These are phyloP conservation scores for Pegoplata infirma DNA, from an alignment of 2,888 invertebrate species.

Conservation along the genomic window DNA sequence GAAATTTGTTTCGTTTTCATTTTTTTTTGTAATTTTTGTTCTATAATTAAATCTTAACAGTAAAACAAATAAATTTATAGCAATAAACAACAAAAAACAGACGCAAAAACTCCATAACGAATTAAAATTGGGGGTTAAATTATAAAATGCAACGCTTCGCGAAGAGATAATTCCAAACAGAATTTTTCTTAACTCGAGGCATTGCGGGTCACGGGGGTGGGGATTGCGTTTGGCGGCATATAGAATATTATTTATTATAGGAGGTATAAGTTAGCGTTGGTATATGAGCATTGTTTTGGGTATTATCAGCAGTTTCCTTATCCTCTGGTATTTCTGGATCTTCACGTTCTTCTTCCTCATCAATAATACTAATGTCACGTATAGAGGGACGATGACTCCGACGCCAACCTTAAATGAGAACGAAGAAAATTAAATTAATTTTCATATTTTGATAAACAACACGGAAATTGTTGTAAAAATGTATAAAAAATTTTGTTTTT, in stretches of 20 bases:
- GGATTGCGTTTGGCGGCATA: too few relatives aligned
- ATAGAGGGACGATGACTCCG: slow-evolving; percentile 90
- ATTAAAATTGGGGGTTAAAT: too few relatives aligned
- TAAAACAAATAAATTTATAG: slow-evolving; percentile 5
- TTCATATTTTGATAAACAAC: too few relatives aligned
- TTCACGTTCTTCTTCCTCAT: slow-evolving; percentile 87
- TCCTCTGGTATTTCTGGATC: slow-evolving; percentile 77
- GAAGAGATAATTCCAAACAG: too few relatives aligned
- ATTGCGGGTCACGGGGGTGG: too few relatives aligned
- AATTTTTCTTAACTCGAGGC: too few relatives aligned
- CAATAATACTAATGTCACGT: slow-evolving; percentile 91
- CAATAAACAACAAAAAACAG: slow-evolving; percentile 1
- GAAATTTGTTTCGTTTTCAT: background rate
- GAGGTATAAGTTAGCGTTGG: slow-evolving; percentile 43
- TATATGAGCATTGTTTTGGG: slow-evolving; percentile 73
- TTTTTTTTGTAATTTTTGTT: slow-evolving; percentile 17
- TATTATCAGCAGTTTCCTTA: slow-evolving; percentile 74
- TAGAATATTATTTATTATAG: slow-evolving; percentile 51
- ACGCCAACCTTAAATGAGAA: slow-evolving; percentile 82
- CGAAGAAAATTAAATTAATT: too few relatives aligned
- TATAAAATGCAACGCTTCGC: too few relatives aligned
- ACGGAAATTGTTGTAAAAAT: too few relatives aligned
- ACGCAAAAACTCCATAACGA: background rate
- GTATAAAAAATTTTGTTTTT: too few relatives aligned
- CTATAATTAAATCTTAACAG: slow-evolving; percentile 26